Conservation (phyloP, 2,113 vertebrate genomes). For the Paradoxurus hermaphroditus region DNA sequence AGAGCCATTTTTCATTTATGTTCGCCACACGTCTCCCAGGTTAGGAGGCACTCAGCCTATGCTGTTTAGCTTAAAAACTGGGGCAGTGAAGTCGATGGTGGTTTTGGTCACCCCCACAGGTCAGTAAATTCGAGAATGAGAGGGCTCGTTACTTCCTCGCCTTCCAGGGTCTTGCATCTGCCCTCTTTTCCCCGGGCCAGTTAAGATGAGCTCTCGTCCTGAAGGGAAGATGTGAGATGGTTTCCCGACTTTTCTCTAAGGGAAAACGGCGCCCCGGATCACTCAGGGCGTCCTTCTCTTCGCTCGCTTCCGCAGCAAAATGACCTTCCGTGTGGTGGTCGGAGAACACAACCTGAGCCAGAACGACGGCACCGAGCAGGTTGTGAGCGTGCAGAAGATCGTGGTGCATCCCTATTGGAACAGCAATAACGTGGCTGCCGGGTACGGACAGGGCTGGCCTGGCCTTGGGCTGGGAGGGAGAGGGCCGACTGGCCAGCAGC, state of each 20-base stretch:
- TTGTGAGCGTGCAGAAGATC: constrained; percentile 82
- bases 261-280: background rate
- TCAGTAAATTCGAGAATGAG: background rate
- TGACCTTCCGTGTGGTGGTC: constrained; percentile 87
- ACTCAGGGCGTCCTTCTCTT: background rate
- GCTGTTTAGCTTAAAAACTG: background rate
- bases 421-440: constrained; percentile 81
- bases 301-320: constrained; percentile 57
- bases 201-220: background rate
- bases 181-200: background rate
- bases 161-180: background rate
- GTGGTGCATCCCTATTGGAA: constrained; percentile 87
- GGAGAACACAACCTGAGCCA: constrained; percentile 89
- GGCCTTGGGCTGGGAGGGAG: background rate
- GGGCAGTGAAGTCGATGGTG: background rate
- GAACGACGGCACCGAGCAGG: constrained; percentile 87
- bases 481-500: background rate
- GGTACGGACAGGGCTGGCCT: constrained; percentile 74
- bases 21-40: background rate
- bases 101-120: background rate
- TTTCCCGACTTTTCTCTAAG: background rate
- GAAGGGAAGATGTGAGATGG: background rate
- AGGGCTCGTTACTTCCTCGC: background rate
- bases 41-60: background rate
- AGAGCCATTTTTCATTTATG: background rate